Evolutionary conservation across 2,888 invertebrate genomes (phyloP).

Genomic region (Craniophora ligustri): DNA sequence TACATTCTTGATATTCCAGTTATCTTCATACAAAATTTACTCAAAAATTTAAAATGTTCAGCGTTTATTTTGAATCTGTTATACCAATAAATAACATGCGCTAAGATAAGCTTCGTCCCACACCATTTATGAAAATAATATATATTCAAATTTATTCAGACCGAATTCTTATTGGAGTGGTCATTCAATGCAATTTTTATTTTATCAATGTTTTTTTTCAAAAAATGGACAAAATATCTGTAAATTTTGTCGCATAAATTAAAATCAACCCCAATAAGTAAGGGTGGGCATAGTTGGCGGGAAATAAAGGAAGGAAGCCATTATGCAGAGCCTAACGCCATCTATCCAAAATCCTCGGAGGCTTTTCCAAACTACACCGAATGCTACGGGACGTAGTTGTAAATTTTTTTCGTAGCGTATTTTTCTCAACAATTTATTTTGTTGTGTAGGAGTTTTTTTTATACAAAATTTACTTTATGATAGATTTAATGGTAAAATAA

Average conservation of each 20-base stretch:
- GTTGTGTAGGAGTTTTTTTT: constrained; percentile 11
- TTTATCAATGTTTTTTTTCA: constrained; percentile 33
- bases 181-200: constrained; percentile 38
- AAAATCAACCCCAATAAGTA: constrained; percentile 52
- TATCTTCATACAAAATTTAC: constrained; percentile 24
- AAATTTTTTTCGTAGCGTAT: constrained; percentile 56
- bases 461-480: constrained; percentile 6
- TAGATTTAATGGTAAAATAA: constrained; percentile 5
- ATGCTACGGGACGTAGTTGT: constrained; percentile 82
- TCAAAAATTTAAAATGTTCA: constrained; percentile 22
- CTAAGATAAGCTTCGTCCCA: constrained; percentile 57
- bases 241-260: constrained; percentile 53
- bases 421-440: constrained; percentile 37
- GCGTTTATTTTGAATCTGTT: constrained; percentile 35
- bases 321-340: constrained; percentile 84
- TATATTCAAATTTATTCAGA: constrained; percentile 69
- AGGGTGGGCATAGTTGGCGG: constrained; percentile 55
- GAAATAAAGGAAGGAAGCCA: constrained; percentile 67
- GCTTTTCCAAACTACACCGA: constrained; percentile 80
- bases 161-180: constrained; percentile 55
- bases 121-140: constrained; percentile 55
- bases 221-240: constrained; percentile 18
- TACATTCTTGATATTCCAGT: constrained; percentile 1
- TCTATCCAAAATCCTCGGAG: constrained; percentile 86
- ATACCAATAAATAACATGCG: constrained; percentile 52